Conservation (phyloP, 2,888 invertebrate genomes). For the Ophion ellenae region DNA sequence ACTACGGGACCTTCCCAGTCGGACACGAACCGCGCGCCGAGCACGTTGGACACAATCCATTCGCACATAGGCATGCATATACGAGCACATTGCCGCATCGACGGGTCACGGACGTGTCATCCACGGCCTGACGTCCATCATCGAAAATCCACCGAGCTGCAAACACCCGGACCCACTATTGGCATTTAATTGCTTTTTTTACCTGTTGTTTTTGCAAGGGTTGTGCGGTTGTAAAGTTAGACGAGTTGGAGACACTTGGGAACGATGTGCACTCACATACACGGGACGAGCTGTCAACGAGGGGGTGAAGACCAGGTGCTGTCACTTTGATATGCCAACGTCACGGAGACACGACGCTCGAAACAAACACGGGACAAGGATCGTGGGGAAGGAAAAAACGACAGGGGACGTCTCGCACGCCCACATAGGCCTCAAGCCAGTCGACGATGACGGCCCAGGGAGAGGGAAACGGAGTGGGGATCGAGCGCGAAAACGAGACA, state of each 20-base stretch:
- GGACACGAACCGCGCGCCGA: constrained; percentile 79
- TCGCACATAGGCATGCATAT: constrained; percentile 43
- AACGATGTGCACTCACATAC: not conserved
- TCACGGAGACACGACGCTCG: constrained; percentile 7
- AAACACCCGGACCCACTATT: constrained; percentile 24
- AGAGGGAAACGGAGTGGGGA: constrained; percentile 64
- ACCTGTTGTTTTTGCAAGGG: constrained; percentile 18
- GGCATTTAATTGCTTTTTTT: not conserved
- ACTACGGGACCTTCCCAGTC: constrained; percentile 78
- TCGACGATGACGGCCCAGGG: constrained; percentile 48
- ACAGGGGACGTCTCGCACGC: constrained; percentile 46
- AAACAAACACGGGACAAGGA: not conserved
- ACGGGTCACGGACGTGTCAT: constrained; percentile 15
- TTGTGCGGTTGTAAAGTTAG: constrained; percentile 36
- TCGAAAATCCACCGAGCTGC: not conserved
- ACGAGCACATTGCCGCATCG: constrained; percentile 16
- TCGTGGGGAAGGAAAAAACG: not conserved
- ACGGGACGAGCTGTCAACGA: constrained; percentile 69
- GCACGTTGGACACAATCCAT: constrained; percentile 70
- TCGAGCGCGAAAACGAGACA: constrained; percentile 9
- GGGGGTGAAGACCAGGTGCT: constrained; percentile 55
- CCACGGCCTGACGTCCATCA: constrained; percentile 7
- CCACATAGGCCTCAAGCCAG: constrained; percentile 40
- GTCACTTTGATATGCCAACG: constrained; percentile 53
- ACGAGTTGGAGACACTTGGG: constrained; percentile 24